Base-by-base conservation (phyloP, 53 echinoderm and acorn worm species). In the Antedon mediterranea region DNA sequence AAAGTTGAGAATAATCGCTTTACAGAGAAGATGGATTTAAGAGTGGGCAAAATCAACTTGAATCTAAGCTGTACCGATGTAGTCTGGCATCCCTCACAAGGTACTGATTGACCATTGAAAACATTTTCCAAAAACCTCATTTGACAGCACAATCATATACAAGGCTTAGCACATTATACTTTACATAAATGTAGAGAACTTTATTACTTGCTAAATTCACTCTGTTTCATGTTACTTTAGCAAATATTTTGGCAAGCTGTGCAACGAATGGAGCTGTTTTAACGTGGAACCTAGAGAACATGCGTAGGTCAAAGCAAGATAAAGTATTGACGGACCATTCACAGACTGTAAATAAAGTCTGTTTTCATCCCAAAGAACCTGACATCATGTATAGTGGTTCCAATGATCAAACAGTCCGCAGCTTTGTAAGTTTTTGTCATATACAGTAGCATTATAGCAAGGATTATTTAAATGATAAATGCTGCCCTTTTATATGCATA, bases 341-440 rank as follows among this genome's bases (percentile, higher is more conserved):
- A 37, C 76, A 92, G 30, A 92, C 90, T 9, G 98, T 93, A 31
- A 90, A 90, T 77, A 86, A 93, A 73, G 98, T 98, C 4, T 98
- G 88, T 57, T 98, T 98, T 76, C 98, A 98, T 72, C 98, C 98
- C 27, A 77, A 80, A 20, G 98, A 98, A 70, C 85, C 86, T 80
- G 71, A 90, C 81, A 88, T 98, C 42, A 83, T 98, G 41, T 85
- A 93, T 42, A 98, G 98, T 79, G 98, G 98, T n/a, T 98, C 98
- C 6, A 84, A 90, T 6, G 93, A 88, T 27, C 92, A 92, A 3
- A 81, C 88, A 29, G 85, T 98, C 82, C 88, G 88, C 77, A 90
- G 79, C 78, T 98, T 98, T 88, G 98, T 98, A 73, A 93, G 98
- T 92, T 31, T n/a, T n/a, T n/a, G n/a, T n/a, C n/a, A n/a, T n/a